phyloP scores from a whole-genome alignment of 1,140 invertebrate species.

The Drosophila lowei region DNA sequence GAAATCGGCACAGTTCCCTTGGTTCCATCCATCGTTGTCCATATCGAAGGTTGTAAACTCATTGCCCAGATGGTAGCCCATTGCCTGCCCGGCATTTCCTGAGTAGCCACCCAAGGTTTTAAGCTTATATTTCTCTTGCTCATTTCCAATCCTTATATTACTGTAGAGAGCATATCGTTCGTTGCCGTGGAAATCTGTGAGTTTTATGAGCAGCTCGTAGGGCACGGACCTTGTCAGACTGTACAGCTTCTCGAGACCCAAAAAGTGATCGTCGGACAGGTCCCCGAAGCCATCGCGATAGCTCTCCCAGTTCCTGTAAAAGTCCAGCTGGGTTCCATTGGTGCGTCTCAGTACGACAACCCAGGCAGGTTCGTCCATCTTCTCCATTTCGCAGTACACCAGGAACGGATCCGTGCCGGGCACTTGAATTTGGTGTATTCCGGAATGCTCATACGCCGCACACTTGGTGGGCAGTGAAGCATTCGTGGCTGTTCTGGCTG shows the following conservation, averaged over 20 bases:
- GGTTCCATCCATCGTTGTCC: slow-evolving; percentile 87
- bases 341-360: slow-evolving; percentile 28
- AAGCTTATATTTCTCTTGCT: slow-evolving; percentile 86
- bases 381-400: slow-evolving; percentile 11
- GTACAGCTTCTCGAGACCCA: slow-evolving; percentile 35
- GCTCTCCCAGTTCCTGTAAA: slow-evolving; percentile 26
- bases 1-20: slow-evolving; percentile 87
- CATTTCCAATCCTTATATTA: slow-evolving; percentile 86
- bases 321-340: slow-evolving; percentile 20
- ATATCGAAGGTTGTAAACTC: slow-evolving; percentile 88
- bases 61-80: slow-evolving; percentile 87
- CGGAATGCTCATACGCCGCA: not conserved
- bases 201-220: slow-evolving; percentile 84
- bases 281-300: slow-evolving; percentile 41
- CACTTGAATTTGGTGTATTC: slow-evolving; percentile 7
- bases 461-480: not conserved
- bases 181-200: slow-evolving; percentile 85
- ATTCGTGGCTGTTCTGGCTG: no score
- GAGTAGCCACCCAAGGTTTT: slow-evolving; percentile 86
- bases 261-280: slow-evolving; percentile 29
- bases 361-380: slow-evolving; percentile 3
- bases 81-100: slow-evolving; percentile 87
- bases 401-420: slow-evolving; percentile 17
- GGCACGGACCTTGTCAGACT: slow-evolving; percentile 29
- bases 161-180: slow-evolving; percentile 86